A percentile compares a stretch with the other conserved stretches of the same genome.
phyloP scores from a whole-genome alignment of 1,140 invertebrate genomes.

The Drosophila melanogaster region Release_6_plus_ISO1_MT NT_033779.5:14057501-14058000 shows the following conservation, averaged over 20 bases:
- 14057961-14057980: conserved; percentile 2
- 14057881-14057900: too few species aligned
- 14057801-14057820: too few species aligned
- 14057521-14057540: conserved; percentile 52
- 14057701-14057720: conserved; percentile 2
- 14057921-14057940: conserved; percentile 54
- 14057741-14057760: not conserved
- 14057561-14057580: conserved; percentile 46
- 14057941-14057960: conserved; percentile 12
- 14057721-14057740: not conserved
- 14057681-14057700: conserved; percentile 12
- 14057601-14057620: not conserved
- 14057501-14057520: conserved; percentile 39
- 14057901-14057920: conserved; percentile 16
- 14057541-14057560: conserved; percentile 51
- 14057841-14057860: not conserved
- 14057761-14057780: too few species aligned
- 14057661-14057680: conserved; percentile 6
- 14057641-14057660: not conserved
- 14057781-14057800: not conserved
- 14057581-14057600: conserved; percentile 26
- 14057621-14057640: not conserved
- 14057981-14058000: conserved; percentile 49
- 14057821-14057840: too few species aligned
- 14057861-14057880: not conserved